Conservation (phyloP, 2,888 invertebrate genomes). For the Agrochola circellaris region DNA sequence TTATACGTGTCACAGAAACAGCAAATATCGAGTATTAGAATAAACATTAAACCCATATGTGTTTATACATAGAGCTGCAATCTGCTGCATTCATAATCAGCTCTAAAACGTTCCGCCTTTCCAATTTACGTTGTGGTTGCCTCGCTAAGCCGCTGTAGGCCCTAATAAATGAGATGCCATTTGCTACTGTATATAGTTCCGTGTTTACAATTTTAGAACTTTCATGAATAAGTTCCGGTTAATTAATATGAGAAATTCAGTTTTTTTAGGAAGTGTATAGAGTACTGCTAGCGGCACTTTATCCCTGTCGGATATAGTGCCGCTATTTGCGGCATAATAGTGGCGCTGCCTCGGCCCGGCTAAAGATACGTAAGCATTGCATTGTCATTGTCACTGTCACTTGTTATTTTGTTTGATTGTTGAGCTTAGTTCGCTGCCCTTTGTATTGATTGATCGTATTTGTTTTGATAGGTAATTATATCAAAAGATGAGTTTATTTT, state of each 20-base stretch:
- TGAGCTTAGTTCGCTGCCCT: too few relatives aligned
- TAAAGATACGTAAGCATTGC: too few relatives aligned
- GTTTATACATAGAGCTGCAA: slow-evolving; percentile 4
- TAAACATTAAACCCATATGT: slow-evolving; percentile 1
- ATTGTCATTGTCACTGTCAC: too few relatives aligned
- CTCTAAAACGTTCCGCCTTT: slow-evolving; percentile 22
- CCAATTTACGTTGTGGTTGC: slow-evolving; percentile 30
- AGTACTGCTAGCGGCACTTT: too few relatives aligned
- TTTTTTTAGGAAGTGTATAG: too few relatives aligned
- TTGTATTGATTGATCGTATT: too few relatives aligned
- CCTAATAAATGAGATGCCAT: slow-evolving; percentile 20
- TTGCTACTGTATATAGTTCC: not conserved
- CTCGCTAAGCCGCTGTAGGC: slow-evolving; percentile 11
- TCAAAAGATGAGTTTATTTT: too few relatives aligned
- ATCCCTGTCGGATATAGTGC: too few relatives aligned
- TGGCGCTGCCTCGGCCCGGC: too few relatives aligned
- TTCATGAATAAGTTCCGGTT: not conserved
- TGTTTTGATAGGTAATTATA: too few relatives aligned
- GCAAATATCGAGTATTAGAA: not conserved
- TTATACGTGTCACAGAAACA: not conserved
- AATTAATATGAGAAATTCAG: not conserved
- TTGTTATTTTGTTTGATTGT: too few relatives aligned
- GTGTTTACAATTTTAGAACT: not conserved
- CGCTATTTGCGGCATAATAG: too few relatives aligned
- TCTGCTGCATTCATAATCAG: slow-evolving; percentile 10